Percentiles rank a stretch among this genome's conserved stretches.
Conservation (phyloP, 2,888 invertebrate species). For the Lepidochrysops patricia region DNA sequence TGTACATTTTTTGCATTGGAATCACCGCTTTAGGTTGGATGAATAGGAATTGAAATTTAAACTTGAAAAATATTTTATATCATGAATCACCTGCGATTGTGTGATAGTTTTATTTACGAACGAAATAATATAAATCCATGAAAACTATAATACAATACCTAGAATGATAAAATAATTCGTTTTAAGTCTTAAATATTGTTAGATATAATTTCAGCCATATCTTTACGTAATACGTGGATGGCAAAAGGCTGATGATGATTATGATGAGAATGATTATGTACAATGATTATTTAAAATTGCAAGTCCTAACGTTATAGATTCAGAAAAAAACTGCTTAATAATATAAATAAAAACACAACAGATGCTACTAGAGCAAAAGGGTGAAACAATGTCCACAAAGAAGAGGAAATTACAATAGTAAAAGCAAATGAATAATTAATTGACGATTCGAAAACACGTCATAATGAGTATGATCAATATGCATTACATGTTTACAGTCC, state of each 20-base stretch:
- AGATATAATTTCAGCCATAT: too few relatives aligned
- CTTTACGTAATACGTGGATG: too few relatives aligned
- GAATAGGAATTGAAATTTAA: not conserved
- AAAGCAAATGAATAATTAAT: slow-evolving; percentile 2
- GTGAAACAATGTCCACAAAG: not conserved
- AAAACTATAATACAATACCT: too few relatives aligned
- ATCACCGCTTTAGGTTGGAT: not conserved
- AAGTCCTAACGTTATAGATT: too few relatives aligned
- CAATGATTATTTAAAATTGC: too few relatives aligned
- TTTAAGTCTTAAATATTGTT: too few relatives aligned
- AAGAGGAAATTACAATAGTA: not conserved
- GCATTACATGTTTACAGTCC: not conserved
- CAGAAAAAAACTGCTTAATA: too few relatives aligned
- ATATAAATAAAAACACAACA: not conserved
- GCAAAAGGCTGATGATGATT: too few relatives aligned
- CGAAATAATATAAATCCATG: not conserved
- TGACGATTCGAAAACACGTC: not conserved
- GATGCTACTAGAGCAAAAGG: not conserved
- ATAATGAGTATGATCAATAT: not conserved
- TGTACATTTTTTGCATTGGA: slow-evolving; percentile 3
- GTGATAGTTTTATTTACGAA: not conserved
- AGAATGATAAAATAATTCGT: too few relatives aligned
- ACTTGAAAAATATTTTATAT: not conserved
- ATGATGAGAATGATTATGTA: too few relatives aligned
- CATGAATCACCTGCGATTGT: not conserved